Evolutionary conservation across 2,797 vertebrate species (phyloP).

Genomic region (Urophycis tenuis): DNA sequence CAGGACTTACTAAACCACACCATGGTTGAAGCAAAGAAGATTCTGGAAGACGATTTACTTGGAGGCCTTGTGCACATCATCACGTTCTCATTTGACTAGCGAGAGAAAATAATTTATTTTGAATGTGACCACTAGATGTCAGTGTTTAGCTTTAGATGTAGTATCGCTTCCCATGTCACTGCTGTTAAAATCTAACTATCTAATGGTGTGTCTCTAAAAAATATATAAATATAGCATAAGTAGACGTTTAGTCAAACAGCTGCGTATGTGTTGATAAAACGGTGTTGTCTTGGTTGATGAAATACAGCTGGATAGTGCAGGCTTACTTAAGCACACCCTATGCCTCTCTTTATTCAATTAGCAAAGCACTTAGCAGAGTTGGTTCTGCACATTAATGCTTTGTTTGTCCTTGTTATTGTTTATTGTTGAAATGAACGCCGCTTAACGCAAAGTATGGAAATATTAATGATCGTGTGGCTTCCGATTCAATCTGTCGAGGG

Average conservation of each 20-base stretch:
- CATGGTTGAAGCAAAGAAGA: background rate
- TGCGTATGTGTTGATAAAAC: background rate
- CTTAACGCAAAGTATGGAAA: background rate
- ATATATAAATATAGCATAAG: background rate
- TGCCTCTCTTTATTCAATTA: background rate
- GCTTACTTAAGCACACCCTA: background rate
- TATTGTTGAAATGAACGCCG: background rate
- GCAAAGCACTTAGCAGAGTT: background rate
- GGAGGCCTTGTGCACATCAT: background rate
- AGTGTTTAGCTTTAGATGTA: background rate
- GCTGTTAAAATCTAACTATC: background rate
- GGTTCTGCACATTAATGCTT: background rate
- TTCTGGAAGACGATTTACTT: background rate
- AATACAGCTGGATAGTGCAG: background rate
- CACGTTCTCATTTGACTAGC: background rate
- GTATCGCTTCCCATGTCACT: background rate
- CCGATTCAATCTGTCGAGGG: background rate
- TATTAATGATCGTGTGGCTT: background rate
- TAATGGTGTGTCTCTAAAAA: background rate
- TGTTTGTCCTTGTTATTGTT: background rate
- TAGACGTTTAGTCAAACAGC: background rate
- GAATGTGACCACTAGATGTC: background rate
- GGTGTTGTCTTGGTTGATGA: too few species aligned
- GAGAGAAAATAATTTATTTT: background rate
- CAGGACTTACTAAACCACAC: background rate